Evolutionary conservation across 2,113 vertebrate genomes (phyloP).

Genomic region (Acrocephalus arundinaceus): DNA sequence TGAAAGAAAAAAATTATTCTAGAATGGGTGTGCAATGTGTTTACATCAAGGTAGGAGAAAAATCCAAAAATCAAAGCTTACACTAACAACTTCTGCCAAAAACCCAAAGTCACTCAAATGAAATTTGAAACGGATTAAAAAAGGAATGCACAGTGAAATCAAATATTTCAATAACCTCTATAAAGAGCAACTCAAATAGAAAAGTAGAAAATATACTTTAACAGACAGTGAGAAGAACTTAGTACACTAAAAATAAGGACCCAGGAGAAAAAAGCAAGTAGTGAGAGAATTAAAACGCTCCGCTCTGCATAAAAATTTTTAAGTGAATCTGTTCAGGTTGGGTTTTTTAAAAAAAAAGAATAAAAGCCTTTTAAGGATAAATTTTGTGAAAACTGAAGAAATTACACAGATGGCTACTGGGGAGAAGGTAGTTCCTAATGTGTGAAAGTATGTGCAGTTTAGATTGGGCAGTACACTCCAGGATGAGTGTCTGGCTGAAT

Average conservation of each 20-base stretch:
- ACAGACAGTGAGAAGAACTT: neutral
- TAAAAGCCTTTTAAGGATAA: neutral
- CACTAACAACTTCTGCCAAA: neutral
- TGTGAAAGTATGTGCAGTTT: neutral
- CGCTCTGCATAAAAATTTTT: neutral
- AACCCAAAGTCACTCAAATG: neutral
- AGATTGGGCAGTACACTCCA: neutral
- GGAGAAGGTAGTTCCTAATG: neutral
- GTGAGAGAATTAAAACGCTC: neutral
- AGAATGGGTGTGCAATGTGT: neutral
- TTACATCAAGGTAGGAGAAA: neutral
- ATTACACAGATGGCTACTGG: neutral
- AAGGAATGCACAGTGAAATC: neutral
- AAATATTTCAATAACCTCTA: neutral
- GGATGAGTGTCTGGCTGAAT: neutral
- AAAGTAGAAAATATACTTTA: neutral
- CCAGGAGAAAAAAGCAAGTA: neutral
- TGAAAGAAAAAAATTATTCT: neutral
- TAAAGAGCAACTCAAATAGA: neutral
- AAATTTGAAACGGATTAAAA: neutral
- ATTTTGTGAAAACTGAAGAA: neutral
- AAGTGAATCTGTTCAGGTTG: neutral
- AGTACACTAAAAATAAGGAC: neutral
- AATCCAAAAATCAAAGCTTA: neutral
- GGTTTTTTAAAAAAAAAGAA: neutral